Base-by-base conservation (phyloP, 2,113 vertebrate species). In the Accipiter cooperii region DNA sequence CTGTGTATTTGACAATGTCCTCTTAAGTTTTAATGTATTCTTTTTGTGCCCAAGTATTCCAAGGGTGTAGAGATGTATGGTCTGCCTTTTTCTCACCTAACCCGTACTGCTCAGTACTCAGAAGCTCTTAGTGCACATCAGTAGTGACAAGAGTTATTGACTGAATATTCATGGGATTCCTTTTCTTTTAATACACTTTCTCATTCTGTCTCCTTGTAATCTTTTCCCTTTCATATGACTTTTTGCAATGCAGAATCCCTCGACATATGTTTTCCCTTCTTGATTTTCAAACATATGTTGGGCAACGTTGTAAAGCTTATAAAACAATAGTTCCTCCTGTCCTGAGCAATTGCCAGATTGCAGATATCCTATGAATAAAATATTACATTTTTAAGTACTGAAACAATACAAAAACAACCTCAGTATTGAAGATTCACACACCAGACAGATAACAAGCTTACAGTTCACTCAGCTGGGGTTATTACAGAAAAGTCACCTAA, bases 361-460 rank as follows among this genome's bases (percentile, higher is more conserved):
- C 19, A 91, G 64, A 69, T 84, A 91, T 89, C 70, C 38, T 89
- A 66, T 94, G 18, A 95, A 95, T 89, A 86, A 97, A 96, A 88
- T 66, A 93, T 93, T 79, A 11, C 9, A 64, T 69, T 85, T 90
- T 94, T 90, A 81, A 88, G 42, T 90, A 69, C 15, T 61, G 55
- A 89, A 84, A 90, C 65, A 80, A 83, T 74, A 47, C 17, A 65
- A 81, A 90, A 17, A 1, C 38, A 81, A 4, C 9, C 18, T 57
- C 42, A 47, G 7, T 75, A 44, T 24, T 95, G 70, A 82, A 64
- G 52, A 63, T 64, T 61, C 36, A 66, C 21, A 73, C 25, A 79
- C 15, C 29, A 75, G 55, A 86, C 10, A 61, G 31, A 47, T 21
- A 89, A 10, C 12, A 90, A 87, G 28, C 0, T 1, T 61, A 25